Percentiles rank a stretch among this genome's conserved stretches.
Conservation (phyloP, 2,797 vertebrate genomes). For the Sebastes kiyomatsui region DNA sequence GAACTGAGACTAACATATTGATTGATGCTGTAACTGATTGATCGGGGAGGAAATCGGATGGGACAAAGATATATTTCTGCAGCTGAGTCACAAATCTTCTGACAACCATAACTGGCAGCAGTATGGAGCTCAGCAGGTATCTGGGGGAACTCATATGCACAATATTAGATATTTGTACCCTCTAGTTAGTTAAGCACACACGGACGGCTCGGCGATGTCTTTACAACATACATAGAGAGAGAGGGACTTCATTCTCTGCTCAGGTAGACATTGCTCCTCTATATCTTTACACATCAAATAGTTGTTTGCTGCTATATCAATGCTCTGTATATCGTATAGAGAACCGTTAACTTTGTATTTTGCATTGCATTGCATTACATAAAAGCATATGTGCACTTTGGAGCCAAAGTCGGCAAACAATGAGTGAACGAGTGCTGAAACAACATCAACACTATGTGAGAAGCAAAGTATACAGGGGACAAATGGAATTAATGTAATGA, state of each 20-base stretch:
- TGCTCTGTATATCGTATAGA: background rate
- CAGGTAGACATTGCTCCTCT: background rate
- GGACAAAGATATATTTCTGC: background rate
- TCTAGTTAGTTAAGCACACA: background rate
- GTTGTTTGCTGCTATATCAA: background rate
- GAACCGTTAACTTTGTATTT: background rate
- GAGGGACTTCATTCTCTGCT: background rate
- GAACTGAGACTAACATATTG: conserved; percentile 2
- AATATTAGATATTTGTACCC: background rate
- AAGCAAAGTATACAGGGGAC: too few relatives aligned
- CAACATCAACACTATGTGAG: too few relatives aligned
- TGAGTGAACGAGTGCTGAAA: too few relatives aligned
- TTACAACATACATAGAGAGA: background rate
- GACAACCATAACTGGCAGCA: background rate
- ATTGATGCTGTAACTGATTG: conserved; percentile 24
- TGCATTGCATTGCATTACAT: too few relatives aligned
- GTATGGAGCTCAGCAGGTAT: background rate
- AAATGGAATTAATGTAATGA: too few relatives aligned
- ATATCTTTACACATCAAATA: background rate
- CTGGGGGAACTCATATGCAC: background rate
- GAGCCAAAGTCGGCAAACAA: too few relatives aligned
- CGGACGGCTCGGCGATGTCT: too few relatives aligned
- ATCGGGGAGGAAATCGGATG: background rate
- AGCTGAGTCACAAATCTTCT: background rate
- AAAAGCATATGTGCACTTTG: too few relatives aligned